Percentiles rank a stretch among this genome's conserved stretches.
phyloP scores from a whole-genome alignment of 1,140 invertebrate genomes.

The Drosophila saltans region DNA sequence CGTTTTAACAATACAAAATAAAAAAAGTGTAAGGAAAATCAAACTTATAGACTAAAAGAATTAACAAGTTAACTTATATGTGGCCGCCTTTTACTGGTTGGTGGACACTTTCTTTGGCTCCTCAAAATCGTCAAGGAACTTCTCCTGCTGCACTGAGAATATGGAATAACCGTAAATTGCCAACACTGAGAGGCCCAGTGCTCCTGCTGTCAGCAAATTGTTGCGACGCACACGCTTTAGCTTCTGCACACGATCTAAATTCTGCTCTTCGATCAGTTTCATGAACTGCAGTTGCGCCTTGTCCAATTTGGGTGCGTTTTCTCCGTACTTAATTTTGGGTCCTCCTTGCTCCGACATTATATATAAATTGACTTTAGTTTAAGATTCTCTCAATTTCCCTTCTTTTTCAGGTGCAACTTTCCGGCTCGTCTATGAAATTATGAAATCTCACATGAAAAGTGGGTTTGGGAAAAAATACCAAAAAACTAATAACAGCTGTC shows the following conservation, averaged over 20 bases:
- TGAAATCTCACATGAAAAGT: conserved; percentile 52
- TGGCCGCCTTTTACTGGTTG: conserved; percentile 37
- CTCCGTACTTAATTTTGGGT: conserved; percentile 83
- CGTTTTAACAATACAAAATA: conserved; percentile 37
- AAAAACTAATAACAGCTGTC: neutral
- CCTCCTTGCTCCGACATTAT: conserved; percentile 70
- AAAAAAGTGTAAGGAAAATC: conserved; percentile 30
- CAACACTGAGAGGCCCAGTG: conserved; percentile 86
- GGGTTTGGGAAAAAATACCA: neutral
- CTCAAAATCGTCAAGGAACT: conserved; percentile 94
- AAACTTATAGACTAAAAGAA: conserved; percentile 66
- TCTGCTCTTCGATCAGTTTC: conserved; percentile 89
- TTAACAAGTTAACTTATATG: conserved; percentile 26
- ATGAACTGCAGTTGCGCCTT: conserved; percentile 89
- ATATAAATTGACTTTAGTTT: conserved; percentile 8
- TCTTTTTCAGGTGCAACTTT: conserved; percentile 10
- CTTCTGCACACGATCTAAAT: conserved; percentile 87
- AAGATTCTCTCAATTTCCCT: neutral
- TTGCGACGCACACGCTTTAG: conserved; percentile 86
- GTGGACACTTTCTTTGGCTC: conserved; percentile 86
- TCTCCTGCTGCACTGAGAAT: conserved; percentile 92
- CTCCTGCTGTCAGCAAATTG: conserved; percentile 87
- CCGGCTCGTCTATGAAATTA: conserved; percentile 34
- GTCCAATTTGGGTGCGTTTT: conserved; percentile 84
- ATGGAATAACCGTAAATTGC: conserved; percentile 94